phyloP scores from a whole-genome alignment of 2,113 vertebrate genomes.

The Elachura formosa region DNA sequence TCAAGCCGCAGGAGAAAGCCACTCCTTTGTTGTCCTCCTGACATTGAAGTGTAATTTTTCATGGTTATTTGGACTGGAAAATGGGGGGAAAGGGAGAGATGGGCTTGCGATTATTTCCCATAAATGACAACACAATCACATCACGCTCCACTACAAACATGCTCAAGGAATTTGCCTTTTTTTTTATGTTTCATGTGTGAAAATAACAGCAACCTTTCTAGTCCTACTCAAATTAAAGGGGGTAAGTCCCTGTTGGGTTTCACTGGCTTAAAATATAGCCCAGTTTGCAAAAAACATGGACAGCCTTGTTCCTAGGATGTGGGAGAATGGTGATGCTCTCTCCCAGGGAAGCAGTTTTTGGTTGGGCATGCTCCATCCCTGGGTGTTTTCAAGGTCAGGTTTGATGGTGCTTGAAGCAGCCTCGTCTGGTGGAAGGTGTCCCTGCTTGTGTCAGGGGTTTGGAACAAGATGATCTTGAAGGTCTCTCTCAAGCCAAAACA shows the following conservation, averaged over 20 bases:
- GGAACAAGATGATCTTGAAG: background rate
- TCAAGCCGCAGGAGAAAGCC: constrained; percentile 66
- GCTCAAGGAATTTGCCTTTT: constrained; percentile 83
- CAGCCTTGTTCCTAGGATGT: background rate
- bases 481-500: background rate
- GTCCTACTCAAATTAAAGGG: constrained; percentile 19
- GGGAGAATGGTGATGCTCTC: background rate
- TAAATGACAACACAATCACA: constrained; percentile 98
- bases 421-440: background rate
- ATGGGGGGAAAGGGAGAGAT: constrained; percentile 83
- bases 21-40: constrained; percentile 87
- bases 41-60: constrained; percentile 98
- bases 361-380: background rate
- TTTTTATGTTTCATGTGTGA: constrained; percentile 89
- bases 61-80: constrained; percentile 99
- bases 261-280: background rate
- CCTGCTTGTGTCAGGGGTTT: background rate
- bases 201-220: constrained; percentile 48
- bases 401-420: background rate
- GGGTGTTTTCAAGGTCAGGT: background rate
- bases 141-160: constrained; percentile 92
- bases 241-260: constrained; percentile 7
- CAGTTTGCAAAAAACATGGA: background rate
- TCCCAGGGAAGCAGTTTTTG: background rate
- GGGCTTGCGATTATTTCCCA: constrained; percentile 95